These are phyloP conservation scores for Bujurquina vittata DNA, from an alignment of 2,113 vertebrate genomes.

Conservation along the genomic window DNA sequence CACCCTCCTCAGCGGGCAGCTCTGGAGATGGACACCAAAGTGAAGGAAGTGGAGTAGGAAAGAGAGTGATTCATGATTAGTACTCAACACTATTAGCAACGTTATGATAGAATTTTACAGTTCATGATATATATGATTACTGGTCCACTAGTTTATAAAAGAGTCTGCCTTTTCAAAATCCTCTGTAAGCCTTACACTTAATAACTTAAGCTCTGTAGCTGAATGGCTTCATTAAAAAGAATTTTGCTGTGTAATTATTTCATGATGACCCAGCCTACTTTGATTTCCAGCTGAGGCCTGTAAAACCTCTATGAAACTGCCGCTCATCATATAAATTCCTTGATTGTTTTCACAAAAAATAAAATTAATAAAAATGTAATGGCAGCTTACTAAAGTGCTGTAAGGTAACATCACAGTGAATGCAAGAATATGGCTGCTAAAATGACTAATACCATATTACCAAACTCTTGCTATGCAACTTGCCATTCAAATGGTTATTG, in stretches of 20 bases:
- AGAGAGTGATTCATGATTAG: neutral
- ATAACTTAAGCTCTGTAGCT: neutral
- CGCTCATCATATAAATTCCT: no score
- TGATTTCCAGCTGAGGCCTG: neutral
- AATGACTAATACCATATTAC: neutral
- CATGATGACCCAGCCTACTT: neutral
- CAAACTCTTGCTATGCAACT: neutral
- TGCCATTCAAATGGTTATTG: conserved; percentile 45
- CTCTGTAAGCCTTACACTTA: neutral
- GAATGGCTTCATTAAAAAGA: neutral
- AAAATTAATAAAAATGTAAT: neutral
- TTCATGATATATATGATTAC: neutral
- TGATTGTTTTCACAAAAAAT: neutral
- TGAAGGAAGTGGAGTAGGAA: conserved; percentile 17
- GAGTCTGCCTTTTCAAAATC: neutral
- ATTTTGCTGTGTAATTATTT: neutral
- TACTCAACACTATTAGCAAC: neutral
- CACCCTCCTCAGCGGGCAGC: conserved; percentile 84
- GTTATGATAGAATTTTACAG: neutral
- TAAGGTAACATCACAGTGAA: neutral
- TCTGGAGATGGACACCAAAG: conserved; percentile 61
- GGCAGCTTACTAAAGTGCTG: neutral
- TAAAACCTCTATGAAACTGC: neutral
- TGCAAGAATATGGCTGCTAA: neutral
- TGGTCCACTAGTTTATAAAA: neutral